Evolutionary conservation across 92 coral and sea anemone species (phyloP), one percentile per base, ranked within the genome.

Genomic region (Galaxea fascicularis): DNA sequence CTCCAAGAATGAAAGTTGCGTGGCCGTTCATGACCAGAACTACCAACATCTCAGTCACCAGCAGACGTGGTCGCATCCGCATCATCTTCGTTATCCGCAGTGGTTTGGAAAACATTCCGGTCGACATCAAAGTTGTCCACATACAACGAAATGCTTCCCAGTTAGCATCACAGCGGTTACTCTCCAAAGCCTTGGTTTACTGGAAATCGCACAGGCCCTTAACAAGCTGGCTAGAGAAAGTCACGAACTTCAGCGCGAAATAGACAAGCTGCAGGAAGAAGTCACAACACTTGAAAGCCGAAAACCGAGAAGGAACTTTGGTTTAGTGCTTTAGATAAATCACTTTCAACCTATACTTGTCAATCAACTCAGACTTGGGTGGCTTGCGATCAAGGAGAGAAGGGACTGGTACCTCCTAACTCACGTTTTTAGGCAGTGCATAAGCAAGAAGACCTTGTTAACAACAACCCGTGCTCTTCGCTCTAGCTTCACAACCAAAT

Each of bases 231-330:
- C 77, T 17, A 26, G 21, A 29, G 60, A 72, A 49, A 72, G 41
- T 72, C 39, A 15, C 21, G 20, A 51, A 3, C 77, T 72, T 10
- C 77, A 72, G n/a, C 29, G 45, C 1, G 77, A 72, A 49, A 72
- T 72, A 13, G 60, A 72, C 30, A 28, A 17, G 10, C 30, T 49
- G 62, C 35, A 15, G 77, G 25, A 4, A 18, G 77, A 72, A 21
- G 10, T 49, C 29, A 25, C 13, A 26, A 72, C 24, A 72, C 15
- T 46, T 24, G 7, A 71, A 71, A 21, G 18, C n/a, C 54, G n/a
- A 13, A 45, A 25, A 27, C 13, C 22, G 39, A 47, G 41, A 14
- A 25, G 77, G 56, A 72, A 1, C 12, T 49, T 49, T 27, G 77
- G 77, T 17, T 72, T 54, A 14, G 20, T 15, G 44, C 4, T 25